Conservation (phyloP, 2,888 invertebrate genomes). For the Agrochola lota region DNA sequence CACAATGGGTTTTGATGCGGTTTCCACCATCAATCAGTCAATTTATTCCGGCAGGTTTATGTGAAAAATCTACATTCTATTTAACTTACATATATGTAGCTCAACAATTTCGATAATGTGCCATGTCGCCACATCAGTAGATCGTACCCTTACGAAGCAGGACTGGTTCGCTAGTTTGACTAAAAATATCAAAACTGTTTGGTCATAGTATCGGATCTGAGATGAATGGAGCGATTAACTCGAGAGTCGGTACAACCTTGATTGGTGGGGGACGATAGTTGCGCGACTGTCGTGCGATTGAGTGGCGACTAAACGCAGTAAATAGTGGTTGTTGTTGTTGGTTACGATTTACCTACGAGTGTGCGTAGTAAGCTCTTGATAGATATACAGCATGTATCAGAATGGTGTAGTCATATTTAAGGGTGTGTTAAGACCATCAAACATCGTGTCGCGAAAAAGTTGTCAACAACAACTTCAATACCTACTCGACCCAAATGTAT, state of each 20-base stretch:
- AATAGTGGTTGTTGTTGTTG: constrained; percentile 38
- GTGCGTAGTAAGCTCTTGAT: not conserved
- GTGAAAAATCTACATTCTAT: not conserved
- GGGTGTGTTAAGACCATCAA: too few relatives aligned
- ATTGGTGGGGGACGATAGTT: constrained; percentile 78
- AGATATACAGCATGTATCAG: not conserved
- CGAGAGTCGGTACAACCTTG: constrained; percentile 79
- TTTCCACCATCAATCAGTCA: not conserved
- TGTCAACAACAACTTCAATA: too few relatives aligned
- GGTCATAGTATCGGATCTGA: constrained; percentile 68
- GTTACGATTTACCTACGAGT: constrained; percentile 18
- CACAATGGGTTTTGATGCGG: not conserved
- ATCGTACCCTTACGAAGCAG: not conserved
- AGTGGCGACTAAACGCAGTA: constrained; percentile 62
- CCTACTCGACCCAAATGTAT: too few relatives aligned
- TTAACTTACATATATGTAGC: not conserved
- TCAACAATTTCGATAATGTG: not conserved
- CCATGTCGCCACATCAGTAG: not conserved
- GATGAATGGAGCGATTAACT: constrained; percentile 80
- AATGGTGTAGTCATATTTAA: not conserved
- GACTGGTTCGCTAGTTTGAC: not conserved
- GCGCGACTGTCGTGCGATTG: constrained; percentile 71
- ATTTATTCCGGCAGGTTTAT: not conserved
- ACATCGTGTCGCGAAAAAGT: too few relatives aligned
- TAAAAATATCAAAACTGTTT: constrained; percentile 41